Evolutionary conservation across 2,888 invertebrate genomes (phyloP), one percentile per base, ranked within the genome.

Genomic region (Caenorhabditis sp.): DNA sequence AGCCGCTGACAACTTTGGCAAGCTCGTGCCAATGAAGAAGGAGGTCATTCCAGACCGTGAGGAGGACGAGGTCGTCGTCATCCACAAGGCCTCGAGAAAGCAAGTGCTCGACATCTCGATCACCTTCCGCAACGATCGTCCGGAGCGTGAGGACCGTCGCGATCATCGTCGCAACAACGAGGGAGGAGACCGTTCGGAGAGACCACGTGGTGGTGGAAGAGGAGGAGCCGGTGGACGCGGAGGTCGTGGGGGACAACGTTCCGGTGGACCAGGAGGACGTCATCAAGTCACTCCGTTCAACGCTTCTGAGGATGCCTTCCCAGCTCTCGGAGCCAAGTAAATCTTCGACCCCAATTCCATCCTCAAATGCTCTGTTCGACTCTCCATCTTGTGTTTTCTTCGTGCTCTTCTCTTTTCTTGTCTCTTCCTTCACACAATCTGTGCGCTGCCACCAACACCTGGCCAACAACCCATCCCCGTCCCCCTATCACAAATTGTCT

Each of bases 251-350:
- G 87, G 86, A 54, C 77, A 72, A 69, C 87, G 88, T 76, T 72
- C 76, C 61, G 68, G 68, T 49, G 81, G 79, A 54, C 77, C 38
- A 56, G 59, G 68, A 80, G 76, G 69, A 56, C 69, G 70, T 47
- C 24, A 63, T 66, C 61, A 69, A 44, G 38, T 38, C 47, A 59
- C 82, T 70, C 87, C 85, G 44, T 90, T 90, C 86, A 82, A 86
- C 68, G 82, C 89, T 64, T 85, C 87, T 44, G 82, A 80, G 24
- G 90, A 90, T 22, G 86, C 87, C 16, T 90, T 90, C 89, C 90
- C 90, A 51, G 89, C 89, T 59, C 89, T 90, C n/a, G 89, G 88
- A 66, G 85, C 86, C 64, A 75, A 86, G 80, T 87, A 88, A 84
- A 63, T 54, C 61, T 7, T 44, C n/a, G 44, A 38, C 26, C 49